Percentiles rank a stretch among this genome's conserved stretches.
Evolutionary conservation across 2,113 vertebrate genomes (phyloP).

Genomic region (Amazona vittata): DNA sequence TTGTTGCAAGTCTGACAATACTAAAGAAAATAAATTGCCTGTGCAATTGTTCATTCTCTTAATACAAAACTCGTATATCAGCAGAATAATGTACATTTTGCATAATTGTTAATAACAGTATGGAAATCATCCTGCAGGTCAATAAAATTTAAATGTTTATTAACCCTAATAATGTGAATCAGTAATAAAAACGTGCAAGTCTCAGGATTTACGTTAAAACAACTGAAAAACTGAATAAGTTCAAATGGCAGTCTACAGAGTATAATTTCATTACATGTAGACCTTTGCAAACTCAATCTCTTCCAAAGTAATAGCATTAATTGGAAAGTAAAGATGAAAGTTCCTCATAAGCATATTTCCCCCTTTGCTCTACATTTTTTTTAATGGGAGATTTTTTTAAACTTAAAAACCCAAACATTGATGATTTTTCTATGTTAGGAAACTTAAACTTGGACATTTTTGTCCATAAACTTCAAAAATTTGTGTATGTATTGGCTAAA

Average conservation of each 20-base stretch:
- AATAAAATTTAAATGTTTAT: not conserved
- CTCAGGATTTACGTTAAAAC: not conserved
- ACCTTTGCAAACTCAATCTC: not conserved
- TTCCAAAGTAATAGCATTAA: not conserved
- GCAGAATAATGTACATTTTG: not conserved
- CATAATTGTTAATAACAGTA: not conserved
- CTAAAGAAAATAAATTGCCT: not conserved
- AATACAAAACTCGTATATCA: not conserved
- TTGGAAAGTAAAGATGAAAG: not conserved
- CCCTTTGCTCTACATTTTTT: not conserved
- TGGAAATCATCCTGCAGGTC: not conserved
- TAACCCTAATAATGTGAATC: not conserved
- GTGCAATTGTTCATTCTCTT: not conserved
- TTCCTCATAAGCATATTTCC: not conserved
- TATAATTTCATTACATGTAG: not conserved
- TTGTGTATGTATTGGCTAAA: not conserved
- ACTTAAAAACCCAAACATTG: not conserved
- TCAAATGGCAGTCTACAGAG: not conserved
- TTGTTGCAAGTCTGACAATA: not conserved
- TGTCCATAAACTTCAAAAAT: not conserved
- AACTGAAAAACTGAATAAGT: not conserved
- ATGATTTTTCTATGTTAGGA: not conserved
- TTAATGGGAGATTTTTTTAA: not conserved
- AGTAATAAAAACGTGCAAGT: not conserved
- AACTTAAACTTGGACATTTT: not conserved